phyloP scores from a whole-genome alignment of 2,888 invertebrate genomes.

The Geophilus truncorum region DNA sequence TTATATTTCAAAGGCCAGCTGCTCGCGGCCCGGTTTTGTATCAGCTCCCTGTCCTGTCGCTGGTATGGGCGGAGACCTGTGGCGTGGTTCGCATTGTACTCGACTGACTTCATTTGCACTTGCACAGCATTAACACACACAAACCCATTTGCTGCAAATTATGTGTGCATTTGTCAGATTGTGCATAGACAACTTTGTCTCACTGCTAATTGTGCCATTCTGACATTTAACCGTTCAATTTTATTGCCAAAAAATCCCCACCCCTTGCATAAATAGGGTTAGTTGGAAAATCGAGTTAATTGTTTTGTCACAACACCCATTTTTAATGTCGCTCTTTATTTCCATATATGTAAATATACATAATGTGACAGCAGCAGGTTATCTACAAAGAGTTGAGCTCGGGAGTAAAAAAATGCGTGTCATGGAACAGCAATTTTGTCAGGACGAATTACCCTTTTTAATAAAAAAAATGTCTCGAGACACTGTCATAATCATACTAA shows the following conservation, averaged over 20 bases:
- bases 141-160: conserved; percentile 25
- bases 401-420: conserved; percentile 5
- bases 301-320: not conserved
- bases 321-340: not conserved
- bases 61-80: conserved; percentile 19
- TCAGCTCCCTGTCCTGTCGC: conserved; percentile 8
- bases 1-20: conserved; percentile 7
- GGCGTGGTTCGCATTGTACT: not conserved
- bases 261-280: too few species aligned
- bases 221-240: not conserved
- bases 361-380: not conserved
- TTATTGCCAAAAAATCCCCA: not conserved
- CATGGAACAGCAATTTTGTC: conserved; percentile 27
- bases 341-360: not conserved
- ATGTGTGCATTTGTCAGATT: conserved; percentile 12
- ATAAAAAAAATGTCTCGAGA: not conserved
- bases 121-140: conserved; percentile 5
- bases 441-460: conserved; percentile 13
- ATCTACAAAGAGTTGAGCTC: not conserved
- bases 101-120: conserved; percentile 25
- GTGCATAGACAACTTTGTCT: not conserved
- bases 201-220: not conserved
- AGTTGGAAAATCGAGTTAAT: not conserved
- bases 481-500: conserved; percentile 17
- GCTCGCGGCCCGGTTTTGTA: conserved; percentile 9